These are phyloP conservation scores for Hydropsyche betteni DNA, from an alignment of 2,888 invertebrate genomes.

Conservation along the genomic window DNA sequence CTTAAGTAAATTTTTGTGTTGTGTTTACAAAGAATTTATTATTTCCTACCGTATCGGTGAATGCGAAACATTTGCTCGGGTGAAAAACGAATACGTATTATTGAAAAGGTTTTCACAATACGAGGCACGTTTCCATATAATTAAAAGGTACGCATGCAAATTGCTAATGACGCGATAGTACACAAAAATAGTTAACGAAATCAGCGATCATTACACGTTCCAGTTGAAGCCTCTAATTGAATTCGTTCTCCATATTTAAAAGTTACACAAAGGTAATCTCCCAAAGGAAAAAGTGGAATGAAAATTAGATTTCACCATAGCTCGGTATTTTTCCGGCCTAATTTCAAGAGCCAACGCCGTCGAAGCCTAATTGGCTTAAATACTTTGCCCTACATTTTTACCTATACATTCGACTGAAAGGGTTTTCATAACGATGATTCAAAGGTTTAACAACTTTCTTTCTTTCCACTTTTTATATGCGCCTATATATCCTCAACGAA, in stretches of 20 bases:
- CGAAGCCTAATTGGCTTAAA: constrained; percentile 41
- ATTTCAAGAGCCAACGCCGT: constrained; percentile 35
- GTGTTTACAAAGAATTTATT: background rate
- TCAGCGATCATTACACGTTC: constrained; percentile 21
- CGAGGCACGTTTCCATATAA: no score
- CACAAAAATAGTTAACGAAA: constrained; percentile 18
- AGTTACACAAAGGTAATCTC: constrained; percentile 38
- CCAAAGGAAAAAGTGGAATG: constrained; percentile 33
- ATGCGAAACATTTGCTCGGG: background rate
- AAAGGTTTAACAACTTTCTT: constrained; percentile 38
- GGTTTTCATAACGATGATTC: constrained; percentile 40
- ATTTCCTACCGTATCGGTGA: background rate
- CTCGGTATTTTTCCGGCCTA: constrained; percentile 33
- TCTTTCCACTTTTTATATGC: background rate
- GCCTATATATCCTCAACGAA: background rate
- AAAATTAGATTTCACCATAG: constrained; percentile 36
- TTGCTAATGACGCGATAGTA: no score
- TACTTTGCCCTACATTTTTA: constrained; percentile 34
- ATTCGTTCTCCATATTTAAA: constrained; percentile 31
- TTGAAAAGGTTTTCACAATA: no score
- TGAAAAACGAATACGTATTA: no score
- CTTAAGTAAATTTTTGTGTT: constrained; percentile 15
- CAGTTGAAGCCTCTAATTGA: constrained; percentile 21
- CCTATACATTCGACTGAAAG: constrained; percentile 33
- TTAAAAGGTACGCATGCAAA: no score